Percentiles rank a stretch among this genome's conserved stretches.
Evolutionary conservation across 92 coral and sea anemone species (phyloP).

Genomic region (Porites lobata): DNA sequence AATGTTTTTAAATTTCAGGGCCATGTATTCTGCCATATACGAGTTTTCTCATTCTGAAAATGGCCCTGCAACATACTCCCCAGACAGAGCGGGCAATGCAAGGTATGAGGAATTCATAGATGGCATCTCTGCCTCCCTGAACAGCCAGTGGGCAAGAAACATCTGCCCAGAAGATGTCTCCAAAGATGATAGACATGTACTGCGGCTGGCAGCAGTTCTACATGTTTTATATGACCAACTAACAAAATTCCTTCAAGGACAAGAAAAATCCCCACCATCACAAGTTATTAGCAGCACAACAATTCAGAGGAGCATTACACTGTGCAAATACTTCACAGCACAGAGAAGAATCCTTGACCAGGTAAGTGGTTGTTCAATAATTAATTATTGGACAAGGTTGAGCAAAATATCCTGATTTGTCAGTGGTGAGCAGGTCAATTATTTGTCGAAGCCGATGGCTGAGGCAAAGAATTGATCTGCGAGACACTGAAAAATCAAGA

Average conservation of each 20-base stretch:
- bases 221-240: conserved; percentile 15
- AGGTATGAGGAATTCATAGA: conserved; percentile 6
- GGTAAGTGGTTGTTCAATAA: background rate
- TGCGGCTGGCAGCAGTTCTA: background rate
- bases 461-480: no score
- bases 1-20: conserved; percentile 8
- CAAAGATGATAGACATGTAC: conserved; percentile 4
- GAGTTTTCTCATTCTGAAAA: conserved; percentile 20
- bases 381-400: background rate
- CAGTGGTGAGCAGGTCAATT: no score
- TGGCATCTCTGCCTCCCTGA: background rate
- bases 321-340: background rate
- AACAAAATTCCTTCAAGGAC: background rate
- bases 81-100: no score
- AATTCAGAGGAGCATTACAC: background rate
- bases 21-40: conserved; percentile 13
- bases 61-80: conserved; percentile 15
- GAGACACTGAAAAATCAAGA: no score
- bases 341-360: background rate
- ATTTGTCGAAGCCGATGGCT: no score
- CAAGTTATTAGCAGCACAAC: background rate
- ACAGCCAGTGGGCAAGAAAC: conserved; percentile 6
- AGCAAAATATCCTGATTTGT: no score
- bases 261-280: background rate
- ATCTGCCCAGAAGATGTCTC: conserved; percentile 1